phyloP scores from a whole-genome alignment of 2,797 vertebrate genomes.

The Amblyraja radiata region DNA sequence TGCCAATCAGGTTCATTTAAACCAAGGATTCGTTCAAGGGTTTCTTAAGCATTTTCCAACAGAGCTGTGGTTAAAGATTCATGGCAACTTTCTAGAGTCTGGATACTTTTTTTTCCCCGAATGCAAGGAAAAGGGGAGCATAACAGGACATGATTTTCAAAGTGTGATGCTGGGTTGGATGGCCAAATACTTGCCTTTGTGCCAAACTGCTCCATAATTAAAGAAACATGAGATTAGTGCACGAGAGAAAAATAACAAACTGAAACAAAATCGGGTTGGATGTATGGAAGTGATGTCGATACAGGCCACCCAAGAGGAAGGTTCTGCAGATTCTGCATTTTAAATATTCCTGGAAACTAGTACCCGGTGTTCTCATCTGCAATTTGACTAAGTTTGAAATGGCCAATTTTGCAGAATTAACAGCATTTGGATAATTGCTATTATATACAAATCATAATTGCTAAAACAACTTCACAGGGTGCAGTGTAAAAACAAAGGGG shows the following conservation, averaged over 20 bases:
- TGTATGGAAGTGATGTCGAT: background rate
- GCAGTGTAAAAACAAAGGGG: background rate
- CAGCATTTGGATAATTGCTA: background rate
- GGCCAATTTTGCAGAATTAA: background rate
- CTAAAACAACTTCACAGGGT: background rate
- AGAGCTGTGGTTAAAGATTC: background rate
- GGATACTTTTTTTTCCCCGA: background rate
- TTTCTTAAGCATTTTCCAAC: background rate
- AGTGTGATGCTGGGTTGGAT: background rate
- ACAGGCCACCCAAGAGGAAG: background rate
- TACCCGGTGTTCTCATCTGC: background rate
- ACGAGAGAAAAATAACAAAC: background rate
- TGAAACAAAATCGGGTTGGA: background rate
- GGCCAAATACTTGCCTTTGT: no score
- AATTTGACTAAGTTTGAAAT: background rate
- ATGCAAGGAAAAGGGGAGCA: background rate
- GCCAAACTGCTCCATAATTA: background rate
- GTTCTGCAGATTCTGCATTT: no score
- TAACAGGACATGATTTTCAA: background rate
- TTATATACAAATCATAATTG: background rate
- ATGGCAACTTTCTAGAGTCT: background rate
- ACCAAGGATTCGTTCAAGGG: no score
- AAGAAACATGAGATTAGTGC: background rate
- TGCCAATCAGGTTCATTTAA: no score
- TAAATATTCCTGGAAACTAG: background rate